Evolutionary conservation across 2,888 invertebrate genomes (phyloP).

Genomic region (Watsonalla binaria): DNA sequence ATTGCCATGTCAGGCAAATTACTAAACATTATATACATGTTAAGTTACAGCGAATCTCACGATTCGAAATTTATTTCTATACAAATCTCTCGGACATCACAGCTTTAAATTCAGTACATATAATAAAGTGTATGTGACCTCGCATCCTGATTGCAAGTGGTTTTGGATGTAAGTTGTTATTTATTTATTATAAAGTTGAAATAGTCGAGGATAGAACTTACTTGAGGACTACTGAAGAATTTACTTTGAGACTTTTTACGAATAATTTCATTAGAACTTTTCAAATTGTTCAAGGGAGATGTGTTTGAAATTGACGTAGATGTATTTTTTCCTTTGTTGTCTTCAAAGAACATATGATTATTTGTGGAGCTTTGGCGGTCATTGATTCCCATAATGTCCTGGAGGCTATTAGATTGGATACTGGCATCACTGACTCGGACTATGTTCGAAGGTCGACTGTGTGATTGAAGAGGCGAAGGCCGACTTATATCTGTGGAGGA

Average conservation of each 20-base stretch:
- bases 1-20: too few relatives aligned
- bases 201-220: background rate
- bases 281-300: background rate
- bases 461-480: too few relatives aligned
- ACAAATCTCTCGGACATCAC: too few relatives aligned
- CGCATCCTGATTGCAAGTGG: too few relatives aligned
- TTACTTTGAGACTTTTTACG: background rate
- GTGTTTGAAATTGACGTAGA: background rate
- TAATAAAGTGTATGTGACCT: too few relatives aligned
- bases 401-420: background rate
- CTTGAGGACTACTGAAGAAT: background rate
- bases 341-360: background rate
- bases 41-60: too few relatives aligned
- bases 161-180: too few relatives aligned
- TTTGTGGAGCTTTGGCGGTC: background rate
- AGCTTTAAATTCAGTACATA: too few relatives aligned
- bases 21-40: too few relatives aligned
- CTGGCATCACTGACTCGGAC: background rate
- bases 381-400: background rate
- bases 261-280: background rate
- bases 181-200: too few relatives aligned
- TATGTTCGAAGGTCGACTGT: conserved; percentile 4
- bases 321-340: background rate
- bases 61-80: too few relatives aligned
- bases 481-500: too few relatives aligned